Base-by-base conservation (phyloP, 2,797 vertebrate genomes). In the Falco rusticolus region DNA sequence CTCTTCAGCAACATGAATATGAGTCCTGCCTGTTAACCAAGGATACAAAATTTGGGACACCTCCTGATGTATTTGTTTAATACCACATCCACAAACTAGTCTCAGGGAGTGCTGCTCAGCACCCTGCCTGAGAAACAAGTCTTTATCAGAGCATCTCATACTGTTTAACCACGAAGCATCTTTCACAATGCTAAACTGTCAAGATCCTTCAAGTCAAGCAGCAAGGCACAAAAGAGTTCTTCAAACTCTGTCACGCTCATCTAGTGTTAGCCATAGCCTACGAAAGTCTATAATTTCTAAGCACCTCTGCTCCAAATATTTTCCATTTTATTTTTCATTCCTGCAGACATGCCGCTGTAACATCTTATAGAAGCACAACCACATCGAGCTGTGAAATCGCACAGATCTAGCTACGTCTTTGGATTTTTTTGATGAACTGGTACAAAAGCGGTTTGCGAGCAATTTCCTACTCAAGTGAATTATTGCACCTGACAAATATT, bases 321-420 rank as follows among this genome's bases (percentile, higher is more conserved):
- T 90, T 63, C 51, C 34, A 39, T 10, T 47, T 33, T 53, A 29
- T 25, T 77, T 78, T 84, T 84, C 13, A 70, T 37, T 87, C 22
- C 65, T 75, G 54, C 47, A 88, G 57, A 61, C 25, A 39, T 2
- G 25, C 28, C 60, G 61, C 53, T 2, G 0, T 28, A 86, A 88
- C 39, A 19, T 1, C 10, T 37, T 82, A 61, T 1, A 75, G 25
- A 71, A 63, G 31, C 51, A 60, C 45, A 71, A n/a, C 41, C 3
- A 0, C 7, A 71, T 6, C 0, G 0, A 77, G 41, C 13, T 39
- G 20, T 16, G 21, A 57, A 75, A 80, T 19, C 54, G 43, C 53
- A 85, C 11, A 53, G 31, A 75, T 3, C 1, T 10, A 72, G 26
- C 37, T 65, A 0, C 5, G 59, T 16, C 37, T 82, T 65, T 1